Base-by-base conservation (phyloP, 2,888 invertebrate genomes). In the Limnephilus marmoratus region DNA sequence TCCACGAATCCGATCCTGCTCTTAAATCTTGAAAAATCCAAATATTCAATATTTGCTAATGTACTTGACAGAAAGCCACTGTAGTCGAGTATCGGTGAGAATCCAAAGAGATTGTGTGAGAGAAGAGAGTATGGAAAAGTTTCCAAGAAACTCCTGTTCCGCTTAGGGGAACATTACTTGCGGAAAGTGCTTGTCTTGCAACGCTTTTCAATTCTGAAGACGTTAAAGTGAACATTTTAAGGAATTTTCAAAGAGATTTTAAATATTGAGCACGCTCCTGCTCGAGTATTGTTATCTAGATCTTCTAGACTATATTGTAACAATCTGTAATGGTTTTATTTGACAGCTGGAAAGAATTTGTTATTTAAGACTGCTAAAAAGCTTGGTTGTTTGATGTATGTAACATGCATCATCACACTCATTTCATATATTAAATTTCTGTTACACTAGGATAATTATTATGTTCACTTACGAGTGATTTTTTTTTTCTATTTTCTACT, bases 131-230 rank as follows among this genome's bases (percentile, higher is more conserved):
- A 85, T 85, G 85, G 85, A 85, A 85, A 85, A 85, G 85, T 85
- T 85, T 85, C 37, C 18, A 12, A n/a, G 41, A 85, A 85, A 85
- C 85, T 85, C 85, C 41, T 41, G 34, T 85, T 68, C 68, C 68
- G 68, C 68, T 68, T 68, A 68, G 24, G 3, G 41, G 18, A 41
- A 85, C 85, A 37, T n/a, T 85, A 34, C 37, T 85, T 41, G 85
- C 24, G 41, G 37, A 85, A 85, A 85, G 85, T 85, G 85, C 85
- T 85, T 85, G 41, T 85, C 85, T 85, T 85, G 85, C 85, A 85
- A n/a, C 85, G 34, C n/a, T 37, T 85, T 41, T 41, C 85, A 34
- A 37, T 31, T 18, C 82, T 82, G 29, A 34, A 85, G 12, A 34
- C 37, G 85, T 41, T 85, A 18, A 45, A 41, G 85, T 85, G 85